Conservation (phyloP, 2,113 vertebrate species). For the Oreochromis aureus region DNA sequence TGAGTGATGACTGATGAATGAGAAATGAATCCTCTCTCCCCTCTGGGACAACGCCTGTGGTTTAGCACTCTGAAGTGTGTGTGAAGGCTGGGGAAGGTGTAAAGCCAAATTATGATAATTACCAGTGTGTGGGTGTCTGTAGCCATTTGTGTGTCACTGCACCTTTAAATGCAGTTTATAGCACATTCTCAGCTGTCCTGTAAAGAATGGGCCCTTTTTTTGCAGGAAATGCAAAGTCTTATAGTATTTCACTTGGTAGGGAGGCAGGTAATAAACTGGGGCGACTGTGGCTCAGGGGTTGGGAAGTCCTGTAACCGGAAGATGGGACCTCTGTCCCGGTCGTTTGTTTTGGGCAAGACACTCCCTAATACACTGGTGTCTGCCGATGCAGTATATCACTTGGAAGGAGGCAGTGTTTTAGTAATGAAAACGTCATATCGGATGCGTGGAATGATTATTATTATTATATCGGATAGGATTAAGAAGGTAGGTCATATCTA, state of each 20-base stretch:
- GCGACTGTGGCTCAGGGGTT: no score
- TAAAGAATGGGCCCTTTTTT: neutral
- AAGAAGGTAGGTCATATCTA: neutral
- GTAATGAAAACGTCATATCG: neutral
- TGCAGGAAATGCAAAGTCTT: no score
- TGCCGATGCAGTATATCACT: no score
- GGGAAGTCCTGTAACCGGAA: no score
- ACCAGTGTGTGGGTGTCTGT: slow-evolving; percentile 8
- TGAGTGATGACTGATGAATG: slow-evolving; percentile 38
- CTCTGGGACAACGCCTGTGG: neutral
- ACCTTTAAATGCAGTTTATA: slow-evolving; percentile 40
- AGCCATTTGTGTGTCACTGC: slow-evolving; percentile 29
- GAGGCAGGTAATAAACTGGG: no score
- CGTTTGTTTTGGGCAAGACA: no score
- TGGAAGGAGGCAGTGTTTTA: no score
- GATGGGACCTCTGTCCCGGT: no score
- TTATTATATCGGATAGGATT: no score
- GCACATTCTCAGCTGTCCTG: slow-evolving; percentile 39
- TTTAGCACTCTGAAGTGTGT: slow-evolving; percentile 26
- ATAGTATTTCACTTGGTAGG: neutral
- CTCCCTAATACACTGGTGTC: no score
- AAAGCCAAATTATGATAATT: slow-evolving; percentile 56
- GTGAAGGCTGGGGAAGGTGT: slow-evolving; percentile 36
- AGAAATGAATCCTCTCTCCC: slow-evolving; percentile 3
- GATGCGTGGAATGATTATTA: neutral